Base-by-base conservation (phyloP, 2,888 invertebrate genomes). In the Leptinotarsa juncta region DNA sequence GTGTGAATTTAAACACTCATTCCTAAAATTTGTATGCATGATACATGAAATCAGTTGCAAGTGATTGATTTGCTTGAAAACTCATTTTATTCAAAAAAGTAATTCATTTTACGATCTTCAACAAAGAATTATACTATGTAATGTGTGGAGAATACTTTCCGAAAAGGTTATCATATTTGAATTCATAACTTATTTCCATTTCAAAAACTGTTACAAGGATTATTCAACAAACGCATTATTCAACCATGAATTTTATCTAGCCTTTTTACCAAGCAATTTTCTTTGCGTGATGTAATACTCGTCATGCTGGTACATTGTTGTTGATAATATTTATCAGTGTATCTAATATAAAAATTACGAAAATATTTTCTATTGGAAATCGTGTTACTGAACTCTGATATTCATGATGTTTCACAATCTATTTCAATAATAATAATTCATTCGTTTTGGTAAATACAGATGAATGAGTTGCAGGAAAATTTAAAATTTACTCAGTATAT, bases 281-380 rank as follows among this genome's bases (percentile, higher is more conserved):
- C 18, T 49, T 20, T 48, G 5, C 12, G 68, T 57, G 32, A 55
- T 32, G 68, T 20, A 68, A 57, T 18, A 42, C 15, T 26, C 32
- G 32, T 32, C 55, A 68, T 68, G 68, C 68, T 18, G 68, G 68
- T 68, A 51, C 53, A 68, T 55, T 68, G 68, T 68, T 68, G 14
- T 26, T 18, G 49, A 32, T 68, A n/a, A 42, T 10, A 68, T 62
- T n/a, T n/a, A 42, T 32, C n/a, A 4, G 10, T n/a, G 42, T 42
- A 14, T 62, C 42, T 32, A 7, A 62, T 42, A 32, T 15, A 62
- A 62, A 42, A 32, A 42, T 62, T 26, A 15, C 32, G 42, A 62
- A 23, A 57, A 57, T 15, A 57, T 23, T 23, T 57, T 20, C 57
- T 57, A 57, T 42, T 32, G 32, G 62, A 32, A 62, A 62, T n/a